A percentile compares a stretch with the other conserved stretches of the same genome.
These are phyloP conservation scores for Entelurus aequoreus DNA, from an alignment of 2,113 vertebrate genomes.

Conservation along the genomic window DNA sequence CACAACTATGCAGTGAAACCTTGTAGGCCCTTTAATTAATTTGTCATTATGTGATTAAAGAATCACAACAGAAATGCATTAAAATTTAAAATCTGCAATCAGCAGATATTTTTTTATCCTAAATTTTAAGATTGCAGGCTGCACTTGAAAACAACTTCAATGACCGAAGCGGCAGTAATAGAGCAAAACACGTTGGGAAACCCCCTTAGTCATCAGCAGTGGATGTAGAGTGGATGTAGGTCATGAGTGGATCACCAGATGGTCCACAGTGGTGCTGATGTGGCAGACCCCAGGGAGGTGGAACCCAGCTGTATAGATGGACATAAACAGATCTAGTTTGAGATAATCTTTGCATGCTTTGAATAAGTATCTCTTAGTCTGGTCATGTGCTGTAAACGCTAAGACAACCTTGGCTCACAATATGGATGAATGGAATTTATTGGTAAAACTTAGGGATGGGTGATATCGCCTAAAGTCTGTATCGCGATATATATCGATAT, in stretches of 20 bases:
- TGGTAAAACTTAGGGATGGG: background rate
- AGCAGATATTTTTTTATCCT: background rate
- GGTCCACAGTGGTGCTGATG: background rate
- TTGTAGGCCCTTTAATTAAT: slow-evolving; percentile 25
- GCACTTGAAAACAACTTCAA: background rate
- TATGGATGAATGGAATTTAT: background rate
- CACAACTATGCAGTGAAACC: slow-evolving; percentile 22
- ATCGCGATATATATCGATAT: no score
- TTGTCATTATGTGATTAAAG: slow-evolving; percentile 38
- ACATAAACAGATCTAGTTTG: background rate
- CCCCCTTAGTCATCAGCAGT: background rate
- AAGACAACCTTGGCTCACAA: background rate
- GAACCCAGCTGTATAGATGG: background rate
- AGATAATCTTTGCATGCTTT: background rate
- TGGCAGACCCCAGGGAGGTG: background rate
- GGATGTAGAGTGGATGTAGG: background rate
- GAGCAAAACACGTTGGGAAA: background rate
- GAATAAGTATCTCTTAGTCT: background rate
- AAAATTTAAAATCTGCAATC: background rate
- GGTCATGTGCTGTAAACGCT: slow-evolving; percentile 1
- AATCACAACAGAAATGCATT: slow-evolving; percentile 21
- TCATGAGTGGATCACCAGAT: background rate
- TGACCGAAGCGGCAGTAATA: background rate
- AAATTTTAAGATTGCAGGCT: background rate
- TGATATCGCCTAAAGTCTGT: background rate